Evolutionary conservation across 2,113 vertebrate genomes (phyloP).

Genomic region (Pontoporia blainvillei): DNA sequence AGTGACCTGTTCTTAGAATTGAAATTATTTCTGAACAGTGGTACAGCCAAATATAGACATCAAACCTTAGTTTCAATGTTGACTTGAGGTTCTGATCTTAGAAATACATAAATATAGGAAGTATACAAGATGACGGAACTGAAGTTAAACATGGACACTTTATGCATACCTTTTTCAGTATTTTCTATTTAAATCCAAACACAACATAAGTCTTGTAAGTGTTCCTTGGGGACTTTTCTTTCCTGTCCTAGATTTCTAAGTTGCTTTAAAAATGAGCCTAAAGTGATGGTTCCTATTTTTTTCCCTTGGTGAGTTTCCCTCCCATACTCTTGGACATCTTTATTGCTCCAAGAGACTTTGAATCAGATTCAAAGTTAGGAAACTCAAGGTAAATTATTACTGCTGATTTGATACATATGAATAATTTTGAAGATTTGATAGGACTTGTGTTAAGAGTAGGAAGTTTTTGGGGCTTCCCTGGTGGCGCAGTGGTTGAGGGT

Average conservation of each 20-base stretch:
- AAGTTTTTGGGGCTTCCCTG: too few species aligned
- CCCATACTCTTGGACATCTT: not conserved
- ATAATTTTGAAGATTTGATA: not conserved
- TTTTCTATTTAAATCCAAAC: not conserved
- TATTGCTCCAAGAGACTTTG: not conserved
- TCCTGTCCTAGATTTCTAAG: not conserved
- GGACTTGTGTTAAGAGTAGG: not conserved
- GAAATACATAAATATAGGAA: not conserved
- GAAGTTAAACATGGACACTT: not conserved
- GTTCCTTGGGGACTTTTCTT: not conserved
- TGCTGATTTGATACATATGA: not conserved
- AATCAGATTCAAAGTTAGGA: not conserved
- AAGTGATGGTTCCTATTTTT: not conserved
- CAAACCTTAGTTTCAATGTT: not conserved
- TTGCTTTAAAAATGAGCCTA: not conserved
- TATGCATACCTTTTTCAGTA: not conserved
- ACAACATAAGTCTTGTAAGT: not conserved
- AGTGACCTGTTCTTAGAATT: not conserved
- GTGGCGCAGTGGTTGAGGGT: too few species aligned
- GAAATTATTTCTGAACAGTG: not conserved
- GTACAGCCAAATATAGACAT: not conserved
- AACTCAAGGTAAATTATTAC: not conserved
- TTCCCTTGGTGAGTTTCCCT: not conserved
- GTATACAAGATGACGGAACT: not conserved
- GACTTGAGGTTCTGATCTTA: slow-evolving; percentile 22